Conservation (phyloP, 2,113 vertebrate genomes). For the Alaudala cheleensis region DNA sequence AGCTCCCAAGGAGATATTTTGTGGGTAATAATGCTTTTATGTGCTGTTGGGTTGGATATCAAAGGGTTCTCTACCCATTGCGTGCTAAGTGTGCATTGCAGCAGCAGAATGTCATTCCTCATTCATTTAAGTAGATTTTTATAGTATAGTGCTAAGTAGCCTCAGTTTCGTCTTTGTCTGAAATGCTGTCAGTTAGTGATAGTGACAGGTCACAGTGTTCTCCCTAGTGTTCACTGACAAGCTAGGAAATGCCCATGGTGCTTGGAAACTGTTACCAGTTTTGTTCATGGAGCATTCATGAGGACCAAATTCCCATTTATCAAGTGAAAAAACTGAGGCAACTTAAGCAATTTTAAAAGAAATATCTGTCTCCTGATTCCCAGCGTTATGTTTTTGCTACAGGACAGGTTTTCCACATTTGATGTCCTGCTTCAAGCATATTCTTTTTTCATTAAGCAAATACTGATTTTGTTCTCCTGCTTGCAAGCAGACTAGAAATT, state of each 20-base stretch:
- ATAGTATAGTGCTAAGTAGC: neutral
- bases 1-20: slow-evolving; percentile 38
- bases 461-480: slow-evolving; percentile 62
- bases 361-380: neutral
- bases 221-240: neutral
- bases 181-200: neutral
- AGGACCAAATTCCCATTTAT: neutral
- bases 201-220: neutral
- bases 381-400: neutral
- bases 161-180: neutral
- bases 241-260: neutral
- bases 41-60: neutral
- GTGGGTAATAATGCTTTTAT: slow-evolving; percentile 23
- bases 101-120: neutral
- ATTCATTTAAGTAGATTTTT: slow-evolving; percentile 33
- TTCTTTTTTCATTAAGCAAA: slow-evolving; percentile 68
- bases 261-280: neutral
- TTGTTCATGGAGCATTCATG: neutral
- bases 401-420: neutral
- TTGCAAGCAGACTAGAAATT: slow-evolving; percentile 54
- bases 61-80: neutral
- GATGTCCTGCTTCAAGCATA: slow-evolving; percentile 7
- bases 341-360: neutral
- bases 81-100: neutral
- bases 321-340: neutral